phyloP scores from a whole-genome alignment of 2,888 invertebrate genomes.

The Mythimna loreyi region DNA sequence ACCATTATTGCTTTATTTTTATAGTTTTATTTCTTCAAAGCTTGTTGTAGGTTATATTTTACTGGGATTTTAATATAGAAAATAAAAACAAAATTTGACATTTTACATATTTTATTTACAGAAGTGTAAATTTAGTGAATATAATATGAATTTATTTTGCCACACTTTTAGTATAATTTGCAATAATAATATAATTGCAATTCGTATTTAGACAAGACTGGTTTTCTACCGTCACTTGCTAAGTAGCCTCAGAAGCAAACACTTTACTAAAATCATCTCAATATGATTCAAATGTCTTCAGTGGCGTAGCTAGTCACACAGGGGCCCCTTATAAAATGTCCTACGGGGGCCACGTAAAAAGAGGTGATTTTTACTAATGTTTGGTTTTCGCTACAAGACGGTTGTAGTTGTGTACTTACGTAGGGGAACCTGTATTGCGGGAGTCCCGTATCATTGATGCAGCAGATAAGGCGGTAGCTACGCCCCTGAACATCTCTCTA shows the following conservation, averaged over 20 bases:
- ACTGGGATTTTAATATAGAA: slow-evolving; percentile 24
- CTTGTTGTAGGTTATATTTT: slow-evolving; percentile 1
- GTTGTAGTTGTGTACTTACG: too few relatives aligned
- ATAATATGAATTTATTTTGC: slow-evolving; percentile 71
- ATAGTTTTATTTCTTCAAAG: slow-evolving; percentile 74
- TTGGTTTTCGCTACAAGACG: too few relatives aligned
- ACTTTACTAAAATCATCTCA: slow-evolving; percentile 22
- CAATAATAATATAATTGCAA: slow-evolving; percentile 63
- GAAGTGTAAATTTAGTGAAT: slow-evolving; percentile 81
- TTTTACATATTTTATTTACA: slow-evolving; percentile 82
- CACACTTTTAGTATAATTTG: slow-evolving; percentile 68
- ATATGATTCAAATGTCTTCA: slow-evolving; percentile 27
- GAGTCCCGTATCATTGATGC: too few relatives aligned
- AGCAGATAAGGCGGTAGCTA: too few relatives aligned
- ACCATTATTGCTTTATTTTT: slow-evolving; percentile 65
- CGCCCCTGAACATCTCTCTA: too few relatives aligned
- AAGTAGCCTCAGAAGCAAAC: slow-evolving; percentile 24
- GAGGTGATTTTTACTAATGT: too few relatives aligned
- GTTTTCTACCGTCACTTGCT: not conserved
- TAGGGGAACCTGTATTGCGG: too few relatives aligned
- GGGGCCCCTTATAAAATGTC: too few relatives aligned
- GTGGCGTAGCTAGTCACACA: too few relatives aligned
- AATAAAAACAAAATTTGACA: slow-evolving; percentile 50
- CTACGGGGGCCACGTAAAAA: too few relatives aligned
- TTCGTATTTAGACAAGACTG: slow-evolving; percentile 22